Evolutionary conservation across 2,888 invertebrate species (phyloP).

Genomic region (Sussaba pulchella): DNA sequence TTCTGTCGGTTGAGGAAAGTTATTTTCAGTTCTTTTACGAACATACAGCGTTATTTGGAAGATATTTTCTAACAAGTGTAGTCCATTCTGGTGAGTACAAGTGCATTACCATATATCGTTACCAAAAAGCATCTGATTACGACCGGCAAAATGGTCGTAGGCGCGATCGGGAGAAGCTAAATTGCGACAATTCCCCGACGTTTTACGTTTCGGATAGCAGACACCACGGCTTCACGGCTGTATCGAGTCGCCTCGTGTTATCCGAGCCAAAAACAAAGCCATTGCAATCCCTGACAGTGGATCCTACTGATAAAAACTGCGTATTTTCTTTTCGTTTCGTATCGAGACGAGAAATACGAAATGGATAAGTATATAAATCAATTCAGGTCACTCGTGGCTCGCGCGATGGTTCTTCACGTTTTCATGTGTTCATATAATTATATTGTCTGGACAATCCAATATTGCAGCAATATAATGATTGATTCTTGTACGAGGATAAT

Average conservation of each 20-base stretch:
- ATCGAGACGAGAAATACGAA: neutral
- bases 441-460: no score
- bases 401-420: no score
- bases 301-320: constrained; percentile 16
- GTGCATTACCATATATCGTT: constrained; percentile 31
- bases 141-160: constrained; percentile 59
- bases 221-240: constrained; percentile 57
- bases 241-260: constrained; percentile 41
- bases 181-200: constrained; percentile 51
- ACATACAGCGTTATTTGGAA: neutral
- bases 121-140: constrained; percentile 54
- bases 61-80: neutral
- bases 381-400: no score
- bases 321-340: constrained; percentile 4
- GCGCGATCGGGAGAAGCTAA: constrained; percentile 36
- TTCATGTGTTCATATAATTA: no score
- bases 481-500: no score
- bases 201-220: constrained; percentile 72
- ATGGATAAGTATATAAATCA: neutral
- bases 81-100: neutral
- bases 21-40: neutral
- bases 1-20: no score
- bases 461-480: no score
- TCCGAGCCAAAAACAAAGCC: constrained; percentile 39
- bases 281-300: constrained; percentile 26